Evolutionary conservation across 1,140 invertebrate genomes (phyloP).

Genomic region (Bombus confusus): DNA sequence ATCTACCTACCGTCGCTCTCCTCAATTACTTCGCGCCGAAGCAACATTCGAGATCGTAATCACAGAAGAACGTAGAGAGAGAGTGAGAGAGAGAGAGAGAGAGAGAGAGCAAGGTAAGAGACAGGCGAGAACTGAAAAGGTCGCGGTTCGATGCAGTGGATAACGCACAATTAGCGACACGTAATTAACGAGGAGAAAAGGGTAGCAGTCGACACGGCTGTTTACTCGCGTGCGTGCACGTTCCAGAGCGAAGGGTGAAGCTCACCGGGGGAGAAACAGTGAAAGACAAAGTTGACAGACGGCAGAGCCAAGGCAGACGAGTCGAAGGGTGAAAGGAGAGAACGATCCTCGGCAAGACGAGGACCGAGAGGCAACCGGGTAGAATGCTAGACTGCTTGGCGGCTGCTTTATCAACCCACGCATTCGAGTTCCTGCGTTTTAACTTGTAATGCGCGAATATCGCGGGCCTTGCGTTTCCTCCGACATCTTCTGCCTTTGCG

Average conservation of each 20-base stretch:
- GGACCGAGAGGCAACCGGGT: neutral
- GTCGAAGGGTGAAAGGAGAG: slow-evolving; percentile 25
- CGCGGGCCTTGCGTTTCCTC: neutral
- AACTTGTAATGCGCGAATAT: slow-evolving; percentile 17
- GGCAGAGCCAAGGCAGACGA: slow-evolving; percentile 30
- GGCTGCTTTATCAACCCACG: slow-evolving; percentile 66
- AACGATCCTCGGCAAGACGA: slow-evolving; percentile 7
- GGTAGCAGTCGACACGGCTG: slow-evolving; percentile 9
- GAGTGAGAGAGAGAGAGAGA: no score
- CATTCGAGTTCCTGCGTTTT: slow-evolving; percentile 37
- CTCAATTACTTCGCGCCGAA: neutral
- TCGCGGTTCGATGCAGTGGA: slow-evolving; percentile 39
- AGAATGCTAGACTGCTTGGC: slow-evolving; percentile 68
- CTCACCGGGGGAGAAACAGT: slow-evolving; percentile 17
- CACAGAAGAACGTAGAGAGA: no score
- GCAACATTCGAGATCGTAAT: slow-evolving; percentile 9
- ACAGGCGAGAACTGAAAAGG: slow-evolving; percentile 32
- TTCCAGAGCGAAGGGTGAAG: slow-evolving; percentile 18
- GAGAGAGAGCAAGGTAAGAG: neutral
- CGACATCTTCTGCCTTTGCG: neutral
- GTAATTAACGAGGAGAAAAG: slow-evolving; percentile 56
- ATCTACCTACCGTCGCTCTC: neutral
- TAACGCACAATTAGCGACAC: slow-evolving; percentile 51
- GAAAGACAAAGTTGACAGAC: slow-evolving; percentile 56
- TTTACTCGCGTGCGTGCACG: slow-evolving; percentile 27